These are phyloP conservation scores for Megaceryle maxima DNA, from an alignment of 2,113 vertebrate genomes.

Conservation along the genomic window DNA sequence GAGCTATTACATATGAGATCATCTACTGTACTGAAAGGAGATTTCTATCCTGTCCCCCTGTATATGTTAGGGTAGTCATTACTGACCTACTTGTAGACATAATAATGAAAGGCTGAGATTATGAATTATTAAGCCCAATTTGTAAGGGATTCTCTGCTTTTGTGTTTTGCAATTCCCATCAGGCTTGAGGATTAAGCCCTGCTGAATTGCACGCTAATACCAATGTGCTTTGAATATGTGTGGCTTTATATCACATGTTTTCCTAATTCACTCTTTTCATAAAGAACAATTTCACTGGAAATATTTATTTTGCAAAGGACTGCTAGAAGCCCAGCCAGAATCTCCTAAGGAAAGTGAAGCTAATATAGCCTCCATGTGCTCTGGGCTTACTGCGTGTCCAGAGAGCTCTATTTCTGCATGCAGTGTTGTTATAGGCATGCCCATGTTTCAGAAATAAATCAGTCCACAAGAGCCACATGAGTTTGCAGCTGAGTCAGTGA, in stretches of 20 bases:
- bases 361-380: not conserved
- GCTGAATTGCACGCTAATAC: constrained; percentile 36
- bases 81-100: constrained; percentile 58
- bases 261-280: constrained; percentile 30
- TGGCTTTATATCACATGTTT: constrained; percentile 22
- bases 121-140: constrained; percentile 60
- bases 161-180: constrained; percentile 46
- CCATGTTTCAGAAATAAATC: accelerated
- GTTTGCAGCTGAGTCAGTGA: not conserved
- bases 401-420: accelerated
- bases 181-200: constrained; percentile 31
- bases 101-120: constrained; percentile 37
- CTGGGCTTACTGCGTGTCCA: not conserved
- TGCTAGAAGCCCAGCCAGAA: not conserved
- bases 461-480: not conserved
- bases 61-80: not conserved
- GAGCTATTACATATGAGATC: constrained; percentile 16
- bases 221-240: constrained; percentile 32
- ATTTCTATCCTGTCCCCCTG: not conserved
- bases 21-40: not conserved
- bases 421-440: accelerated
- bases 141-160: constrained; percentile 62
- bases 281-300: constrained; percentile 31
- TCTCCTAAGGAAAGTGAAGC: not conserved
- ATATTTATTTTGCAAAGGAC: constrained; percentile 13